phyloP scores from a whole-genome alignment of 2,888 invertebrate genomes.

The Mythimna albipuncta region DNA sequence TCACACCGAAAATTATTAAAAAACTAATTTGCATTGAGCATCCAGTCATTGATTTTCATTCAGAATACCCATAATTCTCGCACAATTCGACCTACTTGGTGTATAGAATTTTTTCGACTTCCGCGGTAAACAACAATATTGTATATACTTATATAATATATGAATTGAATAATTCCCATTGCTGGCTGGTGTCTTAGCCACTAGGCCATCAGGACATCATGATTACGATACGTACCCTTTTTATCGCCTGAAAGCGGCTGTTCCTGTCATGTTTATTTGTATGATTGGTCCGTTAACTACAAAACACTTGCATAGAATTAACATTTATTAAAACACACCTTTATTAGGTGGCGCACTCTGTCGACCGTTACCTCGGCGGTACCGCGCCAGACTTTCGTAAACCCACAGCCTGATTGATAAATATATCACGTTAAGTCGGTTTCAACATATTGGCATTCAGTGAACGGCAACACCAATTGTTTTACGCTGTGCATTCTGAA shows the following conservation, averaged over 20 bases:
- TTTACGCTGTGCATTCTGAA: slow-evolving; percentile 72
- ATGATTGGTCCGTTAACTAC: slow-evolving; percentile 11
- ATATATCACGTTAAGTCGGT: slow-evolving; percentile 81
- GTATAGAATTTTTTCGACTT: too few relatives aligned
- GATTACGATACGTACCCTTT: slow-evolving; percentile 19
- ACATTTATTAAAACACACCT: slow-evolving; percentile 44
- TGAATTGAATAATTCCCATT: too few relatives aligned
- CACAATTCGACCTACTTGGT: too few relatives aligned
- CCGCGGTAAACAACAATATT: too few relatives aligned
- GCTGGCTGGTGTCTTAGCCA: too few relatives aligned
- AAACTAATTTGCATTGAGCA: too few relatives aligned
- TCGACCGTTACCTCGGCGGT: slow-evolving; percentile 71
- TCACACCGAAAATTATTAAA: too few relatives aligned
- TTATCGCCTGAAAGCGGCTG: slow-evolving; percentile 16
- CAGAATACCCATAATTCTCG: too few relatives aligned
- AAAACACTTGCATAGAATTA: slow-evolving; percentile 40
- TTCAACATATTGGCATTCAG: slow-evolving; percentile 80
- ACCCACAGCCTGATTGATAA: slow-evolving; percentile 78
- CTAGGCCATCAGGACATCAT: neutral
- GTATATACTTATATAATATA: too few relatives aligned
- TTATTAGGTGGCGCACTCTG: slow-evolving; percentile 35
- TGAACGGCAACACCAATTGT: slow-evolving; percentile 71
- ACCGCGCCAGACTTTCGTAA: slow-evolving; percentile 81
- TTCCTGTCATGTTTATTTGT: slow-evolving; percentile 8
- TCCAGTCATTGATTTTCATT: too few relatives aligned